Percentiles rank a stretch among this genome's conserved stretches.
Evolutionary conservation across 2,113 vertebrate genomes (phyloP).

Genomic region (Epinephelus fuscoguttatus): DNA sequence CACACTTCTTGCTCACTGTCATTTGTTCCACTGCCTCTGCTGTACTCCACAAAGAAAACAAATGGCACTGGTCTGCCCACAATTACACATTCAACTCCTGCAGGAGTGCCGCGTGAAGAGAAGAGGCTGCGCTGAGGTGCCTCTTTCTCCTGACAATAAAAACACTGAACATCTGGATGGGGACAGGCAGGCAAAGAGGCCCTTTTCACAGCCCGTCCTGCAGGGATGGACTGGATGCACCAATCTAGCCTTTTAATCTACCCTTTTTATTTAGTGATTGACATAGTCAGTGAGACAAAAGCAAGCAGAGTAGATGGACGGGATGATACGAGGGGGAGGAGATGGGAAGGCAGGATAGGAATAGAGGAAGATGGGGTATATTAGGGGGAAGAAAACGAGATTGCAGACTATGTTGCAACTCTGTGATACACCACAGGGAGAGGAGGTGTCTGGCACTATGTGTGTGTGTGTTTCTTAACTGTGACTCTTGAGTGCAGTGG

Average conservation of each 20-base stretch:
- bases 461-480: slow-evolving; percentile 7
- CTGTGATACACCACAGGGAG: slow-evolving; percentile 15
- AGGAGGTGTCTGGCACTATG: slow-evolving; percentile 7
- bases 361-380: slow-evolving; percentile 11
- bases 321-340: slow-evolving; percentile 3
- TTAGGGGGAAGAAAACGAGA: slow-evolving; percentile 2
- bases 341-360: slow-evolving; percentile 1
- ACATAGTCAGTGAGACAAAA: slow-evolving; percentile 64
- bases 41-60: slow-evolving; percentile 21
- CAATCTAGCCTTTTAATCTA: slow-evolving; percentile 62
- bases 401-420: slow-evolving; percentile 30
- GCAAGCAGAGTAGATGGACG: slow-evolving; percentile 21
- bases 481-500: slow-evolving; percentile 12
- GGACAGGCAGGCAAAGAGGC: slow-evolving; percentile 5
- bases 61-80: slow-evolving; percentile 5
- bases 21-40: slow-evolving; percentile 15
- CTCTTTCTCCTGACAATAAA: slow-evolving; percentile 11
- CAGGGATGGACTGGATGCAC: slow-evolving; percentile 12
- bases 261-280: slow-evolving; percentile 63
- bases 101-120: background rate
- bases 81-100: slow-evolving; percentile 21
- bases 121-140: background rate
- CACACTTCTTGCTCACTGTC: background rate
- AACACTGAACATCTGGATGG: slow-evolving; percentile 24
- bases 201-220: slow-evolving; percentile 38